phyloP scores from a whole-genome alignment of 2,113 vertebrate species.

The Mustelus asterias region DNA sequence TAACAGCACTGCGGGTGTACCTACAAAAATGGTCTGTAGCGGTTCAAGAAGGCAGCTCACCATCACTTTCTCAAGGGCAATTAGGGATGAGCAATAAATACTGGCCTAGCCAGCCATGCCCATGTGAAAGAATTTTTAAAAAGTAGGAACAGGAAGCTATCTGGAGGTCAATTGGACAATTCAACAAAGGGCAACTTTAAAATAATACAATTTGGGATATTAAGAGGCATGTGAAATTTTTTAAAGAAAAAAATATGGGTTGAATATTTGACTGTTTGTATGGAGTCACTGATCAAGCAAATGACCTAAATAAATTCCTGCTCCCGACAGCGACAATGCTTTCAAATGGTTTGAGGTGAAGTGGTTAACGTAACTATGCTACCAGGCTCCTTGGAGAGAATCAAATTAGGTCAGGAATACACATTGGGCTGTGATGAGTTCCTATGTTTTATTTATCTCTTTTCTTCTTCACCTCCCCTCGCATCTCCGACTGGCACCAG shows the following conservation, averaged over 20 bases:
- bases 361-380: neutral
- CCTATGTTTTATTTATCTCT: neutral
- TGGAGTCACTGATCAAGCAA: neutral
- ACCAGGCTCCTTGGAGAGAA: neutral
- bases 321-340: neutral
- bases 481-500: neutral
- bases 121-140: too few species aligned
- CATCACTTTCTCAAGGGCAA: too few species aligned
- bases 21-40: too few species aligned
- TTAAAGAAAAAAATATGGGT: neutral
- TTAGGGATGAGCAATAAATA: too few species aligned
- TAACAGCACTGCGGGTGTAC: too few species aligned
- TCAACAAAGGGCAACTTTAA: neutral
- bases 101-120: too few species aligned
- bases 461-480: neutral
- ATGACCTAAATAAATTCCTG: constrained; percentile 27
- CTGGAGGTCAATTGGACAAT: neutral
- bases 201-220: neutral
- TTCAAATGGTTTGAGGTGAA: neutral
- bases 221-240: too few species aligned
- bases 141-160: neutral
- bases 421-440: neutral
- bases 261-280: neutral
- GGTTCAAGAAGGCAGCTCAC: too few species aligned
- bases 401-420: constrained; percentile 4